phyloP scores from a whole-genome alignment of 2,888 invertebrate genomes.

The Tupiocoris notatus region DNA sequence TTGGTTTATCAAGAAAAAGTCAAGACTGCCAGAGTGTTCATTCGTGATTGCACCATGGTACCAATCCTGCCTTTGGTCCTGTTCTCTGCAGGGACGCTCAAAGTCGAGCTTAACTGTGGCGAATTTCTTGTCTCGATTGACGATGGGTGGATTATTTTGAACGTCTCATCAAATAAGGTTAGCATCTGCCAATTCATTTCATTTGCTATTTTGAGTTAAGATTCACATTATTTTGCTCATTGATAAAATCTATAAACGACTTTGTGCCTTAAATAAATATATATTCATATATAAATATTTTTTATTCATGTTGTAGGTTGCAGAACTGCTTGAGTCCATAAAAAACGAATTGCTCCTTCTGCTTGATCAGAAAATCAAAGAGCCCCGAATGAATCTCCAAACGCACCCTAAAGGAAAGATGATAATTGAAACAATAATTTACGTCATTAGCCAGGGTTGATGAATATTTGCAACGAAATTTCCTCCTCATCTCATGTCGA shows the following conservation, averaged over 20 bases:
- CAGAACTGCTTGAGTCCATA: slow-evolving; percentile 77
- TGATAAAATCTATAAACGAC: no score
- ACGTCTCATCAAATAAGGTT: slow-evolving; percentile 73
- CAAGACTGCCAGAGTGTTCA: slow-evolving; percentile 74
- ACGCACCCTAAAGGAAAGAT: slow-evolving; percentile 72
- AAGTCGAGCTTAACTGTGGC: slow-evolving; percentile 71
- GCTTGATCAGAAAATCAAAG: slow-evolving; percentile 79
- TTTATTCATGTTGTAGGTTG: slow-evolving; percentile 63
- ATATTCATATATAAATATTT: no score
- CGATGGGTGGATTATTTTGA: slow-evolving; percentile 79
- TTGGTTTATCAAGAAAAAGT: slow-evolving; percentile 81
- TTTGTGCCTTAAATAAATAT: no score
- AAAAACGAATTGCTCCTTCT: slow-evolving; percentile 72
- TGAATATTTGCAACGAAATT: neutral
- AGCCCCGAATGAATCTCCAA: slow-evolving; percentile 71
- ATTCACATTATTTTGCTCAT: no score
- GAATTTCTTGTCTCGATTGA: slow-evolving; percentile 72
- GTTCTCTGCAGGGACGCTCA: slow-evolving; percentile 67
- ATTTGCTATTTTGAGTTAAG: no score
- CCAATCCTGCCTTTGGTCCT: slow-evolving; percentile 71
- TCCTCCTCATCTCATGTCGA: no score
- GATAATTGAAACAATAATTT: slow-evolving; percentile 73
- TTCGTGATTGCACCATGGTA: slow-evolving; percentile 78
- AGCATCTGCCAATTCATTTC: no score
- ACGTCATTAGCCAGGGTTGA: slow-evolving; percentile 64